phyloP scores from a whole-genome alignment of 2,888 invertebrate species.

The Liodrosophila aerea region DNA sequence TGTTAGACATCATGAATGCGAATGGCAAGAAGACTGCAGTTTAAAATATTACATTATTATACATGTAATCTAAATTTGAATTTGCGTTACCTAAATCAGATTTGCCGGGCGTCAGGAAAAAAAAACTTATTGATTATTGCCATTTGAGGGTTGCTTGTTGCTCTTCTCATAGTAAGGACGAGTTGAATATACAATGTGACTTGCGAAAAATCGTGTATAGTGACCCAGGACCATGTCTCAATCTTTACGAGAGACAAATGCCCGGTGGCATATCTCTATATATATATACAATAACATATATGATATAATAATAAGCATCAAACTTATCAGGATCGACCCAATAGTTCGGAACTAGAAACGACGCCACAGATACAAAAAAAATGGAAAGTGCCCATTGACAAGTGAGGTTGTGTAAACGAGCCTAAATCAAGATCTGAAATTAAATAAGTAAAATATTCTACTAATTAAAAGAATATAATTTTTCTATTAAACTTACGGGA shows the following conservation, averaged over 20 bases:
- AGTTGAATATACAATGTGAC: constrained; percentile 1
- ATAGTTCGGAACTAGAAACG: constrained; percentile 36
- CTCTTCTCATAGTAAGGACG: constrained; percentile 35
- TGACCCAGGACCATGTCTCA: constrained; percentile 51
- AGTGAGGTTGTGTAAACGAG: constrained; percentile 31
- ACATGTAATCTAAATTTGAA: no score
- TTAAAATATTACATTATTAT: no score
- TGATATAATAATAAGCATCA: constrained; percentile 19
- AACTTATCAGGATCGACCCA: constrained; percentile 34
- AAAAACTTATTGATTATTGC: constrained; percentile 29
- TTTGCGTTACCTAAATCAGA: neutral
- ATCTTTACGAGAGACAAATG: constrained; percentile 43
- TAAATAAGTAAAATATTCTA: neutral
- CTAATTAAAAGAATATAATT: neutral
- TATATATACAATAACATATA: no score
- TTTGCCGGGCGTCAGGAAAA: constrained; percentile 28
- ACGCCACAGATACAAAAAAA: constrained; percentile 22
- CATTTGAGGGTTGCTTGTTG: constrained; percentile 39
- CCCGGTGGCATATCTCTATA: constrained; percentile 35
- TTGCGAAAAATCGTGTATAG: constrained; percentile 9
- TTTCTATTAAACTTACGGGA: no score
- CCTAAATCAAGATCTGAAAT: neutral
- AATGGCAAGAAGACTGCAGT: no score
- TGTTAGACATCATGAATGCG: neutral
- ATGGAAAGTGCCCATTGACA: constrained; percentile 26